Evolutionary conservation across 2,797 vertebrate species (phyloP), one percentile per base, ranked within the genome.

Genomic region (Jordanella pulchra): DNA sequence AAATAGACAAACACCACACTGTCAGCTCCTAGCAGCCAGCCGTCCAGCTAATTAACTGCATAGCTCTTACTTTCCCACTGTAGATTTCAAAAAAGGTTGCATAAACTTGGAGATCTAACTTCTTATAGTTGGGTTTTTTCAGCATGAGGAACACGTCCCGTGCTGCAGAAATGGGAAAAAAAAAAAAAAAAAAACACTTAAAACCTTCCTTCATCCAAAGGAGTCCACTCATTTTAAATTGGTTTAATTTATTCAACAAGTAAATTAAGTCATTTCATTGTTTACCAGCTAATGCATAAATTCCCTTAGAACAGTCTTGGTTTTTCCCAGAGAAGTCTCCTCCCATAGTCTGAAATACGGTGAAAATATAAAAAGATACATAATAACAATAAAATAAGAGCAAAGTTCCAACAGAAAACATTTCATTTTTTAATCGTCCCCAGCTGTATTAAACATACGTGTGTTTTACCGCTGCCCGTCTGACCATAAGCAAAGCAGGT

Each of bases 1-100:
- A 39, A 54, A 68, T 1, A n/a, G n/a, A 25, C 4, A 76, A 66
- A 66, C 5, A 65, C 30, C 23, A 47, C 17, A 35, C n/a, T 42
- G 44, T 78, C 55, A 74, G 56, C 9, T 51, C 1, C 21, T 7
- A 11, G 76, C 45, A n/a, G 12, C 4, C 44, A 39, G 28, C 61
- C 50, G 51, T 7, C 3, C 30, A 48, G 71, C 6, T 12, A 7
- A 64, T 23, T 0, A 42, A 39, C n/a, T 7, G 51, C 5, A 27
- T 1, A 32, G 69, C 32, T 89, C 93, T 92, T 92, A 94, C 97
- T 94, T 99, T 99, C 83, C 98, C 97, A 84, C 97, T 99, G 92
- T 99, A 99, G 93, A 99, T 99, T 95, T 99, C 97, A 94, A 99
- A 99, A 93, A 98, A 99, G 1, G 98, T 99, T 87, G 97, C 94